Conservation (phyloP, 2,888 invertebrate genomes). For the Trissolcus japonicus region DNA sequence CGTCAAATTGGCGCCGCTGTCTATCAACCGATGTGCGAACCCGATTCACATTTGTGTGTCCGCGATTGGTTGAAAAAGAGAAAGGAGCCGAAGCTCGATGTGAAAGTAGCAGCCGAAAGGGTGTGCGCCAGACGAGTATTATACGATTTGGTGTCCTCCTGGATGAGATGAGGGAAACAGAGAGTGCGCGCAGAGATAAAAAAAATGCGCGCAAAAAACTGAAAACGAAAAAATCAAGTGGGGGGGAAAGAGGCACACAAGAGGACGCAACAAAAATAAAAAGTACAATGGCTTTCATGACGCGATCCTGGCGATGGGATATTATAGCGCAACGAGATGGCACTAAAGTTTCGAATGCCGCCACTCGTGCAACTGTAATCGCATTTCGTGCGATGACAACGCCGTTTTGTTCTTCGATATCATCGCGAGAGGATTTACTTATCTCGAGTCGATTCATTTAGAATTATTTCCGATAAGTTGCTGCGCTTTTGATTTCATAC, state of each 20-base stretch:
- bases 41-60: slow-evolving; percentile 55
- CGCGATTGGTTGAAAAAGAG: slow-evolving; percentile 59
- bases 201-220: slow-evolving; percentile 30
- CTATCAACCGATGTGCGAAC: slow-evolving; percentile 72
- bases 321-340: slow-evolving; percentile 57
- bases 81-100: slow-evolving; percentile 59
- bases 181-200: slow-evolving; percentile 8
- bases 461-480: slow-evolving; percentile 57
- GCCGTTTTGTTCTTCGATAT: slow-evolving; percentile 58
- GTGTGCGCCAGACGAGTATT: slow-evolving; percentile 56
- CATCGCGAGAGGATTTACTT: slow-evolving; percentile 57
- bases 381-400: slow-evolving; percentile 58
- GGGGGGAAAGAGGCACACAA: slow-evolving; percentile 4
- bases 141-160: slow-evolving; percentile 55
- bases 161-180: slow-evolving; percentile 39
- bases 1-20: slow-evolving; percentile 77
- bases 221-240: slow-evolving; percentile 8
- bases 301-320: slow-evolving; percentile 58
- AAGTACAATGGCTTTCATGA: slow-evolving; percentile 61
- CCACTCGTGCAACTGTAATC: slow-evolving; percentile 55
- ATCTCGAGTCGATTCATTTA: slow-evolving; percentile 55
- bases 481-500: slow-evolving; percentile 49
- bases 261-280: slow-evolving; percentile 39
- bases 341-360: slow-evolving; percentile 50
- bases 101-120: slow-evolving; percentile 56